Percentiles rank a stretch among this genome's conserved stretches.
Conservation (phyloP, 2,888 invertebrate species). For the Drosophila kanekoi region DNA sequence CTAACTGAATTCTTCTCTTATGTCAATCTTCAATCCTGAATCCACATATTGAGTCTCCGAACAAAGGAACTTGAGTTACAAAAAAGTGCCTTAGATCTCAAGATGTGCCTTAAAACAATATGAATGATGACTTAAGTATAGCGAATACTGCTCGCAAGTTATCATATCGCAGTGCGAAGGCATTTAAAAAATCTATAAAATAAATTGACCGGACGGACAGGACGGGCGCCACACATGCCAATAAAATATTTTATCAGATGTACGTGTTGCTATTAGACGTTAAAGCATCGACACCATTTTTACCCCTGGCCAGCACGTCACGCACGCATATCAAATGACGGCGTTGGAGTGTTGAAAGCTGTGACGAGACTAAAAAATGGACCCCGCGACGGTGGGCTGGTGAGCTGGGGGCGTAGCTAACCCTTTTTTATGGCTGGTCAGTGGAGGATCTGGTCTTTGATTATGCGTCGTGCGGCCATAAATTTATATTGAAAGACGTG, state of each 20-base stretch:
- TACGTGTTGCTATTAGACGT: constrained; percentile 78
- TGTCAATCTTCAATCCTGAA: too few relatives aligned
- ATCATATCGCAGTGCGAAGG: constrained; percentile 21
- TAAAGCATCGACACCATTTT: constrained; percentile 44
- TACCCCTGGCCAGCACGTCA: constrained; percentile 35
- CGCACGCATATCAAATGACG: constrained; percentile 79
- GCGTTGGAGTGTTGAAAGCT: constrained; percentile 79
- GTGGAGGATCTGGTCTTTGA: constrained; percentile 63
- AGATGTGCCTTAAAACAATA: not conserved
- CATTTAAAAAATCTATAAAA: constrained; percentile 70
- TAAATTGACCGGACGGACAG: constrained; percentile 64
- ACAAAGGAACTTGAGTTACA: too few relatives aligned
- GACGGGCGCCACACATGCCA: constrained; percentile 65
- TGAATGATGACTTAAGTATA: too few relatives aligned
- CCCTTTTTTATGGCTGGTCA: constrained; percentile 79
- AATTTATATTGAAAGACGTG: constrained; percentile 81
- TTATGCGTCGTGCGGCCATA: constrained; percentile 74
- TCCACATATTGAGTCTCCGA: too few relatives aligned
- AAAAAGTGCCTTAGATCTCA: not conserved
- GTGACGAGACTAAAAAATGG: constrained; percentile 47
- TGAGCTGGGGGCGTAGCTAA: constrained; percentile 40
- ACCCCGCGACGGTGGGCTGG: not conserved
- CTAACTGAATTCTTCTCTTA: too few relatives aligned
- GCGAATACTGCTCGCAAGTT: constrained; percentile 18
- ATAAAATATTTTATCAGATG: constrained; percentile 82